Evolutionary conservation across 2,797 vertebrate species (phyloP).

Genomic region (Neopelma chrysocephalum): DNA sequence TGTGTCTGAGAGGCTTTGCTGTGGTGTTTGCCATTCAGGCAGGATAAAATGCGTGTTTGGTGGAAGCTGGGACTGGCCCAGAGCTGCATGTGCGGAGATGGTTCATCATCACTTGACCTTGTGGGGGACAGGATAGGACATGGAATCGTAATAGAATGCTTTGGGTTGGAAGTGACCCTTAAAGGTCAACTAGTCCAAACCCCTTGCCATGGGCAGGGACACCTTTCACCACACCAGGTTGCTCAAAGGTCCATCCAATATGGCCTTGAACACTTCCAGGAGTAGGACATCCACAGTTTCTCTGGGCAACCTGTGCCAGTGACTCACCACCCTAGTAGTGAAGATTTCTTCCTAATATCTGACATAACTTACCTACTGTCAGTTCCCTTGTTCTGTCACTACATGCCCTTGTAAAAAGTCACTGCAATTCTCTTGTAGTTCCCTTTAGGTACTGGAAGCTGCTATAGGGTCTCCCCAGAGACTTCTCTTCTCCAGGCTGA

Average conservation of each 20-base stretch:
- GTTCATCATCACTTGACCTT: fast-evolving
- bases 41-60: not conserved
- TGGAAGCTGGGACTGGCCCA: not conserved
- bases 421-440: not conserved
- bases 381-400: not conserved
- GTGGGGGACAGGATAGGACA: fast-evolving
- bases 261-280: not conserved
- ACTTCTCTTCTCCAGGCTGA: not conserved
- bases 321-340: not conserved
- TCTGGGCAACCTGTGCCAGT: not conserved
- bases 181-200: not conserved
- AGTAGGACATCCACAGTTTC: not conserved
- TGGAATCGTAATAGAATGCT: fast-evolving
- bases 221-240: not conserved
- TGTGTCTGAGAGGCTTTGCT: not conserved
- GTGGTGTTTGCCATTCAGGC: fast-evolving
- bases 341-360: not conserved
- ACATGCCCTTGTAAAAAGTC: not conserved
- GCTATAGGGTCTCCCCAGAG: not conserved
- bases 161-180: not conserved
- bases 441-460: too few species aligned
- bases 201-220: not conserved
- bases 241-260: not conserved
- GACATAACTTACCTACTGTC: not conserved
- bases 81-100: fast-evolving